phyloP scores from a whole-genome alignment of 2,113 vertebrate species.

The Spilogale gracilis region DNA sequence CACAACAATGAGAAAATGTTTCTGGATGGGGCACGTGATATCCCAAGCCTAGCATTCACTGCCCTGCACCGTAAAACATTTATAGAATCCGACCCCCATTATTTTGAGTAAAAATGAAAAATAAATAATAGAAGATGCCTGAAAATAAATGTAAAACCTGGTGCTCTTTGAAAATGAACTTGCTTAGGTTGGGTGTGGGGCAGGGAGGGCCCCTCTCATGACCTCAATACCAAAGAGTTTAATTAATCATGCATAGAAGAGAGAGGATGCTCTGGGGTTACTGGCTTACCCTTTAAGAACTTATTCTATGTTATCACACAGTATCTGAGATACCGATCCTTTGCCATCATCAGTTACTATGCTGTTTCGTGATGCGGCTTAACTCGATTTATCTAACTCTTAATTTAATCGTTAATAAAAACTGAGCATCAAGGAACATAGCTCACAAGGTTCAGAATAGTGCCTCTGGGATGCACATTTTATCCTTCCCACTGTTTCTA shows the following conservation, averaged over 20 bases:
- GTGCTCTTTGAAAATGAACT: slow-evolving; percentile 70
- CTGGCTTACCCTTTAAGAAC: slow-evolving; percentile 1
- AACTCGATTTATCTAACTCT: slow-evolving; percentile 82
- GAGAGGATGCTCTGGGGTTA: slow-evolving; percentile 21
- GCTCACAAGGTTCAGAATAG: slow-evolving; percentile 82
- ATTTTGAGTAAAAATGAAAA: slow-evolving; percentile 72
- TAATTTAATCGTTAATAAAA: slow-evolving; percentile 86
- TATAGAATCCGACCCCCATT: slow-evolving; percentile 4
- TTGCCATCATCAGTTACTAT: slow-evolving; percentile 60
- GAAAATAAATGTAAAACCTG: slow-evolving; percentile 69
- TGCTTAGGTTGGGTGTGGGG: slow-evolving; percentile 25
- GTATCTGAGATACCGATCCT: slow-evolving; percentile 40
- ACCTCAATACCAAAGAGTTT: slow-evolving; percentile 77
- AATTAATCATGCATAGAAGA: slow-evolving; percentile 80
- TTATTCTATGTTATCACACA: slow-evolving; percentile 19
- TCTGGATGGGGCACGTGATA: neutral
- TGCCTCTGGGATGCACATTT: slow-evolving; percentile 83
- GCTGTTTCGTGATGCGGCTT: slow-evolving; percentile 73
- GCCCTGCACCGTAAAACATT: neutral
- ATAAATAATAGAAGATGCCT: slow-evolving; percentile 66
- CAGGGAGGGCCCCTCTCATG: slow-evolving; percentile 29
- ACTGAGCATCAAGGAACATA: slow-evolving; percentile 80
- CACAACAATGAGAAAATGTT: slow-evolving; percentile 40
- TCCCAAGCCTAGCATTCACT: neutral
- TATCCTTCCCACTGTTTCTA: slow-evolving; percentile 80